These are phyloP conservation scores for Drosophila demipolita DNA, from an alignment of 2,888 invertebrate genomes.

Conservation along the genomic window DNA sequence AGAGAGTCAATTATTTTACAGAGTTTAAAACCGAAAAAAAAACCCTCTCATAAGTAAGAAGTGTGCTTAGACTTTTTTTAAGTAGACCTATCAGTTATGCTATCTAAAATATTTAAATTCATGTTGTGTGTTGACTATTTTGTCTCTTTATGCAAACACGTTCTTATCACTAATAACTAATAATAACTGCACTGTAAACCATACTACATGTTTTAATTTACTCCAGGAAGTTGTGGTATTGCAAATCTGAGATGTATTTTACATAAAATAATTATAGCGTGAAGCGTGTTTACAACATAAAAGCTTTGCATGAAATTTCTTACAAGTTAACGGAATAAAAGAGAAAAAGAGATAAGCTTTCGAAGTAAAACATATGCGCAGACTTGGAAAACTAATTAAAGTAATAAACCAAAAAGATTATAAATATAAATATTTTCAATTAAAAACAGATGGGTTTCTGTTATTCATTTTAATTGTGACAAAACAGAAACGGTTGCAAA, in stretches of 20 bases:
- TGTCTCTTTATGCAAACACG: not conserved
- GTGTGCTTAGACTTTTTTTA: not conserved
- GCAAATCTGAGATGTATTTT: not conserved
- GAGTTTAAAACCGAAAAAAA: not conserved
- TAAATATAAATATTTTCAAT: not conserved
- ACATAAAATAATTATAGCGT: not conserved
- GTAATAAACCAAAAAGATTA: not conserved
- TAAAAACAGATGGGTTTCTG: slow-evolving; percentile 8
- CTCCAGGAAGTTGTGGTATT: not conserved
- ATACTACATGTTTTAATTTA: not conserved
- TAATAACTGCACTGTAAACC: not conserved
- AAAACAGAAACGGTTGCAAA: slow-evolving; percentile 32
- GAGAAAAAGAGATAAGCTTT: not conserved
- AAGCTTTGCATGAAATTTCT: not conserved
- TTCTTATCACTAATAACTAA: slow-evolving; percentile 44
- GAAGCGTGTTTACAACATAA: not conserved
- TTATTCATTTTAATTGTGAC: slow-evolving; percentile 29
- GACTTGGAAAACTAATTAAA: too few relatives aligned
- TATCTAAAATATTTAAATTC: not conserved
- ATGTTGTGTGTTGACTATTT: not conserved
- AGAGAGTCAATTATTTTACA: slow-evolving; percentile 8
- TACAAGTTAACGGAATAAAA: not conserved
- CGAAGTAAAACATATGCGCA: not conserved
- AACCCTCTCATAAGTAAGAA: not conserved
- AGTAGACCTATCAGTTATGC: not conserved